These are phyloP conservation scores for Melanargia galathea DNA, from an alignment of 2,888 invertebrate genomes.

Conservation along the genomic window DNA sequence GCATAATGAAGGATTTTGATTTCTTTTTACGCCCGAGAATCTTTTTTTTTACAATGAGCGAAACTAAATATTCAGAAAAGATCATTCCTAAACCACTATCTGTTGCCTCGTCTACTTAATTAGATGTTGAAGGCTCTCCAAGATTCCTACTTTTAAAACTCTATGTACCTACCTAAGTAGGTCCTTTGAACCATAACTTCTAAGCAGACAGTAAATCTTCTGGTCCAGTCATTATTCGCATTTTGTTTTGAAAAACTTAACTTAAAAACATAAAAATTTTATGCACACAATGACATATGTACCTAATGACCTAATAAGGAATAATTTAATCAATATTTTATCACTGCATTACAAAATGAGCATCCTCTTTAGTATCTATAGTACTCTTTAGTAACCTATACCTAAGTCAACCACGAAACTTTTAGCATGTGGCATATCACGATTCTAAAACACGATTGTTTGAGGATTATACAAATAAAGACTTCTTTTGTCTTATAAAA, in stretches of 20 bases:
- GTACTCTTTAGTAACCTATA: no score
- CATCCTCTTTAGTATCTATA: no score
- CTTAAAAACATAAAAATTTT: no score
- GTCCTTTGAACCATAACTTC: no score
- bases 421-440: slow-evolving; percentile 14
- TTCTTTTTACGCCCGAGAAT: not conserved
- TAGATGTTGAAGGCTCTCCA: no score
- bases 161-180: no score
- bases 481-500: no score
- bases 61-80: not conserved
- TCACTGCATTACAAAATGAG: not conserved
- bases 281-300: not conserved
- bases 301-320: slow-evolving; percentile 10
- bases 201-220: no score
- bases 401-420: slow-evolving; percentile 10
- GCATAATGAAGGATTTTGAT: not conserved
- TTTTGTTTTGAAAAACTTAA: no score
- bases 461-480: slow-evolving; percentile 10
- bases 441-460: slow-evolving; percentile 15
- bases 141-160: no score
- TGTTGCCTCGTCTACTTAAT: no score
- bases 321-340: slow-evolving; percentile 5
- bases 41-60: not conserved
- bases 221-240: no score
- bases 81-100: not conserved